These are phyloP conservation scores for Rhadinocentrus ornatus DNA, from an alignment of 2,797 vertebrate genomes.

Conservation along the genomic window DNA sequence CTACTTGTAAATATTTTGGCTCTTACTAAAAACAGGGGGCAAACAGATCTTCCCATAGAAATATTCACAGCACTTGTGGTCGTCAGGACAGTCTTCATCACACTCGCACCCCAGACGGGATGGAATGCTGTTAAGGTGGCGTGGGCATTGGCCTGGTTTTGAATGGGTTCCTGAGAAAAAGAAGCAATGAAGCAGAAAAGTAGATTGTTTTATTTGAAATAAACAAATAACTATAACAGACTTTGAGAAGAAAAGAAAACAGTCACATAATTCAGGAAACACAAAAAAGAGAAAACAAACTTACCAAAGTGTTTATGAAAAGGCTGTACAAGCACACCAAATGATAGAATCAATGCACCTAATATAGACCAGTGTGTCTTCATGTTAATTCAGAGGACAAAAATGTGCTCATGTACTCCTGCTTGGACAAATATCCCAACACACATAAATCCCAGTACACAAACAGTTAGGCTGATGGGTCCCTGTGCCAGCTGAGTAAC, in stretches of 20 bases:
- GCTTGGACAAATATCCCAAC: constrained; percentile 44
- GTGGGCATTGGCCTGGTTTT: constrained; percentile 72
- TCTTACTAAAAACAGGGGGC: constrained; percentile 75
- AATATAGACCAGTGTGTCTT: constrained; percentile 52
- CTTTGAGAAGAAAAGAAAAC: background rate
- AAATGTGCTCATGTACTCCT: constrained; percentile 46
- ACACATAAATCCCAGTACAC: constrained; percentile 26
- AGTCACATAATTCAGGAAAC: background rate
- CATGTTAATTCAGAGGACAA: constrained; percentile 53
- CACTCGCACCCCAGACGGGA: constrained; percentile 67
- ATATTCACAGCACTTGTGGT: constrained; percentile 76
- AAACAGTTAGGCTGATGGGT: constrained; percentile 47
- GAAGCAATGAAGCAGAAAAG: constrained; percentile 31
- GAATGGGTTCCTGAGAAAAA: constrained; percentile 34
- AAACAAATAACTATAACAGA: background rate
- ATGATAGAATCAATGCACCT: constrained; percentile 50
- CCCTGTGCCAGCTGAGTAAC: constrained; percentile 56
- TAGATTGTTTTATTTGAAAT: background rate
- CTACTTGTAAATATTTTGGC: background rate
- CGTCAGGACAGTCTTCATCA: constrained; percentile 72
- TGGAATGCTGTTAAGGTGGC: constrained; percentile 63
- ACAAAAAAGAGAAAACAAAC: constrained; percentile 18
- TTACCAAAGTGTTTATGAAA: constrained; percentile 31
- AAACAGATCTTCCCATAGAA: constrained; percentile 76
- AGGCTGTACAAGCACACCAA: constrained; percentile 57